Percentiles rank a stretch among this genome's conserved stretches.
These are phyloP conservation scores for Drosophila pectinifera DNA, from an alignment of 1,140 invertebrate species.

Conservation along the genomic window DNA sequence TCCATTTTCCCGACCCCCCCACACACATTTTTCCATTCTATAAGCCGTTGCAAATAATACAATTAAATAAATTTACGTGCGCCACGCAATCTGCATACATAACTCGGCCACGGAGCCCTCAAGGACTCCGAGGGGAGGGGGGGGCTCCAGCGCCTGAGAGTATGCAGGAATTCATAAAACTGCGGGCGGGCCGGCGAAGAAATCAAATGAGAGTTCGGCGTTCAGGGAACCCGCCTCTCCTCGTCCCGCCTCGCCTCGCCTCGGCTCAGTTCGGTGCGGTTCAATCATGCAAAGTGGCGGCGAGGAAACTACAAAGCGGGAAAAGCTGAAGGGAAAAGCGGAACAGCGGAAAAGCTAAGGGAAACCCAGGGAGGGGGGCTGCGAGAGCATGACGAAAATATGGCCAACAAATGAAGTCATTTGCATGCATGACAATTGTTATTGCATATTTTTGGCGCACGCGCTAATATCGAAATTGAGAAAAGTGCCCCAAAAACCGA, in stretches of 20 bases:
- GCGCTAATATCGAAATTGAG: constrained; percentile 75
- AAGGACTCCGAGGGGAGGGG: constrained; percentile 10
- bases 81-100: constrained; percentile 80
- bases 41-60: constrained; percentile 53
- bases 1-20: constrained; percentile 8
- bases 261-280: constrained; percentile 27
- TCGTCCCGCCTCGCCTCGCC: constrained; percentile 12
- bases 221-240: constrained; percentile 19
- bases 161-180: constrained; percentile 58
- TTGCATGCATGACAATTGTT: constrained; percentile 84
- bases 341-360: constrained; percentile 1
- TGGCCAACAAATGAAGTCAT: constrained; percentile 77
- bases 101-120: constrained; percentile 28
- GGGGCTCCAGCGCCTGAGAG: constrained; percentile 49
- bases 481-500: constrained; percentile 53
- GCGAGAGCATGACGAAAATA: constrained; percentile 43
- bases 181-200: constrained; percentile 41
- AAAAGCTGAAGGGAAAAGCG: constrained; percentile 7
- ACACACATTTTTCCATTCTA: constrained; percentile 29
- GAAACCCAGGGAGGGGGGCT: background rate
- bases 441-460: constrained; percentile 76
- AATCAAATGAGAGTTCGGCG: constrained; percentile 53
- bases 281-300: constrained; percentile 76
- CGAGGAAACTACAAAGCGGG: constrained; percentile 10
- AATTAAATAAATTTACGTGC: constrained; percentile 79